Conservation (phyloP, 2,797 vertebrate species). For the Crocodylus rhombifer region DNA sequence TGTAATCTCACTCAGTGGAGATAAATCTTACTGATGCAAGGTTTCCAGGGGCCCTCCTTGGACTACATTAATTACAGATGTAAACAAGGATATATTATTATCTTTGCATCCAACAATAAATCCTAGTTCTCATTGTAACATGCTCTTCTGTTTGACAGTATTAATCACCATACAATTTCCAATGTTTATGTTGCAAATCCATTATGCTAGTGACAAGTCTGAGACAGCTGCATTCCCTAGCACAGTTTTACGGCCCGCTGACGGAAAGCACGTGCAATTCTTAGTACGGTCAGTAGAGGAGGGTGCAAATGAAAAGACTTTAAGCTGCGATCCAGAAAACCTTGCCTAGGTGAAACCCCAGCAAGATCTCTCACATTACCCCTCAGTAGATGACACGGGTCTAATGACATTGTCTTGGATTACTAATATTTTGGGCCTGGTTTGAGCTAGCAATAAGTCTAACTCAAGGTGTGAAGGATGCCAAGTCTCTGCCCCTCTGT, state of each 20-base stretch:
- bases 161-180: conserved; percentile 60
- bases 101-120: conserved; percentile 68
- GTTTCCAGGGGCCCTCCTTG: conserved; percentile 75
- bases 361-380: conserved; percentile 36
- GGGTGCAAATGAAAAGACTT: conserved; percentile 32
- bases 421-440: conserved; percentile 28
- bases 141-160: conserved; percentile 50
- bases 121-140: conserved; percentile 50
- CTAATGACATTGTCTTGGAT: conserved; percentile 29
- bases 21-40: conserved; percentile 79
- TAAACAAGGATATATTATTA: conserved; percentile 79
- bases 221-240: conserved; percentile 22
- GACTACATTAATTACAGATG: conserved; percentile 78
- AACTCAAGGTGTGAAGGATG: not conserved
- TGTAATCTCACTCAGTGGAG: conserved; percentile 75
- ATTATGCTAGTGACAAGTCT: conserved; percentile 27
- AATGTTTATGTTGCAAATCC: conserved; percentile 54
- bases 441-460: conserved; percentile 7
- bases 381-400: conserved; percentile 15
- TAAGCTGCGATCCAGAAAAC: conserved; percentile 19
- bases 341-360: conserved; percentile 28
- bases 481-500: not conserved
- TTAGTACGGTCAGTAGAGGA: not conserved
- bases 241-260: conserved; percentile 13
- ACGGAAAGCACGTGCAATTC: conserved; percentile 32